phyloP scores from a whole-genome alignment of 2,888 invertebrate genomes.

The Rotaria macrura region DNA sequence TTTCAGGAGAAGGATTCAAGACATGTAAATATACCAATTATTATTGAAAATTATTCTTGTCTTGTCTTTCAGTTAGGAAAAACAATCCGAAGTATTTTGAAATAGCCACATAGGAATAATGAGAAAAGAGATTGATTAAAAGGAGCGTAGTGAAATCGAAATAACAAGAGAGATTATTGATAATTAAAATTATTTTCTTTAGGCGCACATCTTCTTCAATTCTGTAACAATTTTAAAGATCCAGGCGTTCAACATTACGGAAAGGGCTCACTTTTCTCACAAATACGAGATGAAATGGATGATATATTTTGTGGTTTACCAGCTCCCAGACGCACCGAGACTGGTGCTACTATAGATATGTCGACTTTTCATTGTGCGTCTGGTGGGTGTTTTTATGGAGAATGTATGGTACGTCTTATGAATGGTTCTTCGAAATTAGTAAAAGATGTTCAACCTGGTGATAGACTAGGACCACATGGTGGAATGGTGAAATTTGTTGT shows the following conservation, averaged over 20 bases:
- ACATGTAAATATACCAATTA: no score
- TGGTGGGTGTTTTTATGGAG: background rate
- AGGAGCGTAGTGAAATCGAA: no score
- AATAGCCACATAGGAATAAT: no score
- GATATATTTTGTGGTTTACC: background rate
- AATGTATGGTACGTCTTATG: background rate
- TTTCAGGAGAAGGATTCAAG: no score
- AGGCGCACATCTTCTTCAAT: background rate
- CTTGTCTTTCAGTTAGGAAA: no score
- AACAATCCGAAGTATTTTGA: no score
- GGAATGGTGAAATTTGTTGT: background rate
- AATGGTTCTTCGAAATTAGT: background rate
- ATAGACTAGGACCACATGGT: background rate
- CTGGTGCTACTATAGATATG: background rate
- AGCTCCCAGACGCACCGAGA: background rate
- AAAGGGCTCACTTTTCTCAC: background rate
- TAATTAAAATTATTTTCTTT: background rate
- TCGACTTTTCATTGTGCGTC: background rate
- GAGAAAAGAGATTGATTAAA: no score
- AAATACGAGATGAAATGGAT: constrained; percentile 10
- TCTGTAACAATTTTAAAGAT: constrained; percentile 16
- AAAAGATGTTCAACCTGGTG: background rate
- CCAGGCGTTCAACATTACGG: constrained; percentile 15
- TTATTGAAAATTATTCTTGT: no score
- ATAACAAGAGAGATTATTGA: no score